Base-by-base conservation (phyloP, 2,113 vertebrate genomes). In the Halichoeres trimaculatus region DNA sequence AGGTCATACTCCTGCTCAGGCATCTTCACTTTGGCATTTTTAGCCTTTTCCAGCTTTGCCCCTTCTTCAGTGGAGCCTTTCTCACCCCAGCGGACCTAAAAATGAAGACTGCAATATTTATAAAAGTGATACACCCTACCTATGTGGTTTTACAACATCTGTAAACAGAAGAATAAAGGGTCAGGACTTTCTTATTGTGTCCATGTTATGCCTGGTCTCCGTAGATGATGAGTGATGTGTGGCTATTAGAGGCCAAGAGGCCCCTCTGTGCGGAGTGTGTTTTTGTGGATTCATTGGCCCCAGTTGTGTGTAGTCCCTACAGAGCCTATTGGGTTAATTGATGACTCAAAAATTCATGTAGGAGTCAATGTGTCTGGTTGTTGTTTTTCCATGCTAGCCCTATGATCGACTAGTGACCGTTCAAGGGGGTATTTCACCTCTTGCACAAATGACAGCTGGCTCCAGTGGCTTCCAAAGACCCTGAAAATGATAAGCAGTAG, bases 61-160 rank as follows among this genome's bases (percentile, higher is more conserved):
- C 98, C 98, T 92, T 99, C 98, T 83, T 99, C 98, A 0, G 98
- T 99, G 36, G 98, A 99, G 36, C 98, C 98, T 67, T 93, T 98
- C 73, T 99, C 98, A 51, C 98, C 98, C 98, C 98, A 99, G 53
- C 98, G 98, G 22, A 99, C 98, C 98, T 99, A 70, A 60, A 1
- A 19, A 55, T 26, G 6, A 2, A 10, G n/a, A 11, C 9, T 8
- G n/a, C 30, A 4, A 43, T 47, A 22, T 20, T 41, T 10, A 17
- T 17, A 10, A 19, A 1, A 4, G 40, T 30, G 20, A 4, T 22
- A 30, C 8, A 45, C 9, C 9, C 13, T 22, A 16, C 16, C 6
- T 55, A 7, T 47, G 54, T 20, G n/a, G 23, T 40, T 20, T 17
- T 30, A 30, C 30, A 30, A 20, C 17, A 51, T 41, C 20, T 1